These are phyloP conservation scores for Sebastes taczanowskii DNA, from an alignment of 2,797 vertebrate genomes.

Conservation along the genomic window DNA sequence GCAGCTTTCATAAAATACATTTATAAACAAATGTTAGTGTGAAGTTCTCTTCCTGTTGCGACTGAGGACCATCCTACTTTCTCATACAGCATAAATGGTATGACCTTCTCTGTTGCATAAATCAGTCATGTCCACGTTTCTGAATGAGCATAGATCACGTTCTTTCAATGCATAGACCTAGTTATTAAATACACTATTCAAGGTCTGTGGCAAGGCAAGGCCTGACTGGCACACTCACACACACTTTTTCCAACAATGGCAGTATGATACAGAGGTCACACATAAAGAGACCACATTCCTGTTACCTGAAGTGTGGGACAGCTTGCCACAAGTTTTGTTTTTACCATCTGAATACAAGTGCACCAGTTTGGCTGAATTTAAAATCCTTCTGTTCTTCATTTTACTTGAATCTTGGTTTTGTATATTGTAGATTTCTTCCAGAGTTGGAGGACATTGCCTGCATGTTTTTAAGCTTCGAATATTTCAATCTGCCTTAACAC, in stretches of 20 bases:
- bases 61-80: too few species aligned
- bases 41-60: too few species aligned
- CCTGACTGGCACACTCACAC: constrained; percentile 6
- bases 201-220: neutral
- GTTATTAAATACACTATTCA: neutral
- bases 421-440: neutral
- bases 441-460: neutral
- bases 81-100: too few species aligned
- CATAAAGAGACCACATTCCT: constrained; percentile 83
- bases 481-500: neutral
- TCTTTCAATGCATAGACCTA: too few species aligned
- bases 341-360: constrained; percentile 49
- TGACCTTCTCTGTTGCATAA: too few species aligned
- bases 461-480: neutral
- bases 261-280: constrained; percentile 84
- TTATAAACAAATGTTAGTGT: too few species aligned
- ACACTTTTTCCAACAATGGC: constrained; percentile 5
- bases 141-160: neutral
- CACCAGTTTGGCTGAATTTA: constrained; percentile 15
- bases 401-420: neutral
- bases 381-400: neutral
- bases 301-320: constrained; percentile 77
- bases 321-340: constrained; percentile 35
- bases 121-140: neutral
- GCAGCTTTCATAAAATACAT: too few species aligned